phyloP scores from a whole-genome alignment of 2,797 vertebrate species.

The Chiloscyllium punctatum region DNA sequence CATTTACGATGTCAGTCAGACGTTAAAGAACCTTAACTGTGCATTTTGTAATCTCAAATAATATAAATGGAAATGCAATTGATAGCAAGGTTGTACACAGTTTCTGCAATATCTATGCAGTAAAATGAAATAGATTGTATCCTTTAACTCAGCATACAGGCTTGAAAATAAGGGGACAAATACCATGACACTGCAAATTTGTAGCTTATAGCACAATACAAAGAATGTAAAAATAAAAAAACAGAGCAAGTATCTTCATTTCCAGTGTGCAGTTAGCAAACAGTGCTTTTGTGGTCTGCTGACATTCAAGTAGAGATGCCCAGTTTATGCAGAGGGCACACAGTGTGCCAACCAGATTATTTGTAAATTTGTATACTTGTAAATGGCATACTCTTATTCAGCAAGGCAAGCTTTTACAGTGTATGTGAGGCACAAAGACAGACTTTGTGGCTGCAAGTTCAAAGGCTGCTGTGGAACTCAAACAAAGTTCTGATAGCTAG shows the following conservation, averaged over 20 bases:
- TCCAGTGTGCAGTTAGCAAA: not conserved
- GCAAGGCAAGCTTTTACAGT: too few species aligned
- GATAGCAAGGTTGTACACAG: not conserved
- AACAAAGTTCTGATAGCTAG: too few species aligned
- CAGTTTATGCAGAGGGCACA: not conserved
- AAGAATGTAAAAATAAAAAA: not conserved
- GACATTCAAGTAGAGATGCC: not conserved
- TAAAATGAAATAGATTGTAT: not conserved
- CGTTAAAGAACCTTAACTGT: not conserved
- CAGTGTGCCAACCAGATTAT: not conserved
- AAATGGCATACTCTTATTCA: not conserved
- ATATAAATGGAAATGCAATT: not conserved
- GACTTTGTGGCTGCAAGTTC: too few species aligned
- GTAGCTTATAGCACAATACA: not conserved
- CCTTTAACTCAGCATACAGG: not conserved
- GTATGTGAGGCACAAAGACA: too few species aligned
- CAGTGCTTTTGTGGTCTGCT: not conserved
- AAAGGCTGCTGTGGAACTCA: too few species aligned
- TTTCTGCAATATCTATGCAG: too few species aligned
- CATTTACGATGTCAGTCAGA: not conserved
- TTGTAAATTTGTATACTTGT: not conserved
- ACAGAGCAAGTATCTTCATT: not conserved
- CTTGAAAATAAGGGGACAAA: not conserved
- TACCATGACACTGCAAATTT: not conserved
- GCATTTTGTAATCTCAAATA: not conserved